These are phyloP conservation scores for Malurus cyaneus DNA, from an alignment of 2,113 vertebrate genomes.

Conservation along the genomic window DNA sequence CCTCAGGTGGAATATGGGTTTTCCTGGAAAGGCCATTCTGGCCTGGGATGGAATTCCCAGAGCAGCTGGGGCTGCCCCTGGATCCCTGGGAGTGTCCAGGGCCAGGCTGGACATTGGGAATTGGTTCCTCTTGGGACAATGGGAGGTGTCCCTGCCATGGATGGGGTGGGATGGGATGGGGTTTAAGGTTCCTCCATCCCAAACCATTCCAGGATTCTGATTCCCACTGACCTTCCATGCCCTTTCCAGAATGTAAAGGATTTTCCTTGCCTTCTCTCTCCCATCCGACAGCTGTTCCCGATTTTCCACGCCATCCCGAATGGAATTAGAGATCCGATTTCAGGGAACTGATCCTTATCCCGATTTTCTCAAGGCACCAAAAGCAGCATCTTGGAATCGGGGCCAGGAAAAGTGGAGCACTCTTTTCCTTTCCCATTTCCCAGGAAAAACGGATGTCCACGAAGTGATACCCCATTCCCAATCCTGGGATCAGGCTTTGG, in stretches of 20 bases:
- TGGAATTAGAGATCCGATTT: neutral
- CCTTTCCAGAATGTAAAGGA: neutral
- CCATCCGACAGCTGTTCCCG: neutral
- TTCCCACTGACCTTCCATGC: neutral
- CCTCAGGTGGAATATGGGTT: neutral
- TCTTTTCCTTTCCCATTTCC: neutral
- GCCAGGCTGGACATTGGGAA: neutral
- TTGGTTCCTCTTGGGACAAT: neutral
- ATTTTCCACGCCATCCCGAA: neutral
- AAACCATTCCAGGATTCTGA: neutral
- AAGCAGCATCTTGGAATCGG: neutral
- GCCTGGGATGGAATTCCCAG: neutral
- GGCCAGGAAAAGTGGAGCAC: neutral
- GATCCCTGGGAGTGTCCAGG: neutral
- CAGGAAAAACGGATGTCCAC: neutral
- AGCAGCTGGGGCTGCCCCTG: neutral
- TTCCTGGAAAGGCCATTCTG: neutral
- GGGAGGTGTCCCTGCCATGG: no score
- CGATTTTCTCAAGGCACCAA: neutral
- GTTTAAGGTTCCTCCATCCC: neutral
- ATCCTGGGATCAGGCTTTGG: neutral
- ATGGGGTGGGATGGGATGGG: neutral
- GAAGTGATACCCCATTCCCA: rapidly evolving
- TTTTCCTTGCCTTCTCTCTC: neutral
- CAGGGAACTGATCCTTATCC: neutral